Conservation (phyloP, 2,797 vertebrate genomes). For the Channallabes apus region DNA sequence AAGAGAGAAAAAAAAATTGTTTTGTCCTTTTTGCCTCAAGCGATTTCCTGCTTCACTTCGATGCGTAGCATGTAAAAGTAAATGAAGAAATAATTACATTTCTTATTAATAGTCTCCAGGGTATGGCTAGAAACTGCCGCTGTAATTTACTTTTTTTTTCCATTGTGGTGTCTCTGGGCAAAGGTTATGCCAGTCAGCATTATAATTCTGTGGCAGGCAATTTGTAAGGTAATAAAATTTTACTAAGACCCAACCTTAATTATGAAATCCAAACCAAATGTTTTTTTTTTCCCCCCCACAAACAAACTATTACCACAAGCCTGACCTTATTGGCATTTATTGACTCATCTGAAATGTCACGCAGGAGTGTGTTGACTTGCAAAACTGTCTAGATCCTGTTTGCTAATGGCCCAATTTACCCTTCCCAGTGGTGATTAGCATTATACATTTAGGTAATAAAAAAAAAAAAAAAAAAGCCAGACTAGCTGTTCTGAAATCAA, state of each 20-base stretch:
- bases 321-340: slow-evolving; percentile 30
- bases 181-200: slow-evolving; percentile 51
- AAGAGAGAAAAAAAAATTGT: background rate
- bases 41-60: slow-evolving; percentile 45
- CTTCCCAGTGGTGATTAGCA: slow-evolving; percentile 8
- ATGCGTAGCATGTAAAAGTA: slow-evolving; percentile 50
- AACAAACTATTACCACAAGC: slow-evolving; percentile 26
- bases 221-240: slow-evolving; percentile 50
- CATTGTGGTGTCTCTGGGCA: slow-evolving; percentile 48
- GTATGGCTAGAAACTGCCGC: slow-evolving; percentile 47
- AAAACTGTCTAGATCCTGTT: slow-evolving; percentile 13
- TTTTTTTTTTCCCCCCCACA: background rate
- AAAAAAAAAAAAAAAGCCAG: background rate
- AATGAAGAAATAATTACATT: slow-evolving; percentile 61
- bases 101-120: slow-evolving; percentile 57
- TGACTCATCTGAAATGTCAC: slow-evolving; percentile 24
- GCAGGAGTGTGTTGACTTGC: slow-evolving; percentile 13
- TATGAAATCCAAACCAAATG: slow-evolving; percentile 25
- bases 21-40: slow-evolving; percentile 30
- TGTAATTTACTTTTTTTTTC: slow-evolving; percentile 49
- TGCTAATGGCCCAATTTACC: slow-evolving; percentile 16
- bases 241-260: slow-evolving; percentile 16
- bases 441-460: background rate
- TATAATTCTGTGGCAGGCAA: slow-evolving; percentile 41
- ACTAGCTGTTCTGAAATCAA: slow-evolving; percentile 13